These are phyloP conservation scores for Erpornis zantholeuca DNA, from an alignment of 2,113 vertebrate species.

Conservation along the genomic window DNA sequence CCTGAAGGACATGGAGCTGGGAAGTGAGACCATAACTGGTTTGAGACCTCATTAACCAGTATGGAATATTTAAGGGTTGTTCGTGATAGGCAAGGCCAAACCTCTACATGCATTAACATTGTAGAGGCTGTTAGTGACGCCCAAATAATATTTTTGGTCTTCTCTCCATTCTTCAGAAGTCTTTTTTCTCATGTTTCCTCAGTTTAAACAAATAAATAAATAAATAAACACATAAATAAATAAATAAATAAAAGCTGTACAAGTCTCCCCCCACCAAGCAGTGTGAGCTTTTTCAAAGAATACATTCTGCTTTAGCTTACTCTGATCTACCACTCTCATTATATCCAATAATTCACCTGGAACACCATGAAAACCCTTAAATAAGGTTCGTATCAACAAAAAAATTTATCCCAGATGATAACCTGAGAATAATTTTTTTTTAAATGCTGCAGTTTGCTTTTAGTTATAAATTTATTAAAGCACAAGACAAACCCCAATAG, in stretches of 20 bases:
- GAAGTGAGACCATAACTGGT: not conserved
- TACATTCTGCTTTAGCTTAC: not conserved
- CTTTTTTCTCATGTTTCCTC: not conserved
- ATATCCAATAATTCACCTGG: conserved; percentile 34
- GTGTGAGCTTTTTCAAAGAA: not conserved
- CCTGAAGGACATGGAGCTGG: not conserved
- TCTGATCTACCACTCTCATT: conserved; percentile 41
- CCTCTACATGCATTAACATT: not conserved
- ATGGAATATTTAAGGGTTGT: not conserved
- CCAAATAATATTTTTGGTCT: not conserved
- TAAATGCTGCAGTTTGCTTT: conserved; percentile 19
- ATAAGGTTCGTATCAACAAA: not conserved
- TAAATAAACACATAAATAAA: not conserved
- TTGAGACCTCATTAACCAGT: not conserved
- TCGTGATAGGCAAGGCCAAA: not conserved
- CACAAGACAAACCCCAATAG: not conserved
- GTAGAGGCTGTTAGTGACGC: not conserved
- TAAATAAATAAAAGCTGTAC: not conserved
- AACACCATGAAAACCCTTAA: conserved; percentile 11
- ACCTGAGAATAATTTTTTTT: not conserved
- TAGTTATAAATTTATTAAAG: conserved; percentile 8
- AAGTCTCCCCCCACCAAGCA: not conserved
- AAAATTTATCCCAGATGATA: not conserved
- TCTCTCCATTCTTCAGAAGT: not conserved
- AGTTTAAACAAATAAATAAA: not conserved